Percentiles rank a stretch among this genome's conserved stretches.
phyloP scores from a whole-genome alignment of 1,140 invertebrate genomes.

The Stegodyphus dumicola region DNA sequence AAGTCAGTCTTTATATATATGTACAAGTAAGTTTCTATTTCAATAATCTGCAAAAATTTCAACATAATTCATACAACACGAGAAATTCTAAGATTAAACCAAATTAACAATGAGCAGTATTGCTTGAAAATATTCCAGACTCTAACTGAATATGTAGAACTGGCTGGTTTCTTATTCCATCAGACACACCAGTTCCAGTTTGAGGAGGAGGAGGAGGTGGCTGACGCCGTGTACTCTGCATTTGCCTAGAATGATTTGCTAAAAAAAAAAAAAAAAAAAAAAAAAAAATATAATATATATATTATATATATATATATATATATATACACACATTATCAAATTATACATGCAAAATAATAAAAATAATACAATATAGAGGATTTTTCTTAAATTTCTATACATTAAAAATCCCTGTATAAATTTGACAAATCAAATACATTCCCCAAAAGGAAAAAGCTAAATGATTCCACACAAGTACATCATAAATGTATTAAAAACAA shows the following conservation, averaged over 20 bases:
- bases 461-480: too few species aligned
- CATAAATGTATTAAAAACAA: too few species aligned
- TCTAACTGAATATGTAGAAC: constrained; percentile 36
- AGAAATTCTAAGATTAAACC: neutral
- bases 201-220: constrained; percentile 42
- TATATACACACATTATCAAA: too few species aligned
- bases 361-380: too few species aligned
- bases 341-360: too few species aligned
- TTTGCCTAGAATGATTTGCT: constrained; percentile 29
- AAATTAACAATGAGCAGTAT: constrained; percentile 40
- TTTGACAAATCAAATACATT: too few species aligned
- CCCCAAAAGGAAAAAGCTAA: too few species aligned
- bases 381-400: too few species aligned
- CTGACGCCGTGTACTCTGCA: constrained; percentile 27
- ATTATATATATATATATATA: too few species aligned
- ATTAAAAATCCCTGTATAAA: too few species aligned
- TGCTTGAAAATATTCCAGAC: constrained; percentile 49
- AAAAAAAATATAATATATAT: too few species aligned
- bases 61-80: neutral
- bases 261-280: neutral
- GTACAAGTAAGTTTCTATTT: constrained; percentile 21
- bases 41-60: neutral
- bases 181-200: neutral
- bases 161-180: neutral
- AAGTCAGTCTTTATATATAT: constrained; percentile 28